A percentile compares a stretch with the other conserved stretches of the same genome.
Conservation (phyloP, 2,113 vertebrate genomes). For the Festucalex cinctus region DNA sequence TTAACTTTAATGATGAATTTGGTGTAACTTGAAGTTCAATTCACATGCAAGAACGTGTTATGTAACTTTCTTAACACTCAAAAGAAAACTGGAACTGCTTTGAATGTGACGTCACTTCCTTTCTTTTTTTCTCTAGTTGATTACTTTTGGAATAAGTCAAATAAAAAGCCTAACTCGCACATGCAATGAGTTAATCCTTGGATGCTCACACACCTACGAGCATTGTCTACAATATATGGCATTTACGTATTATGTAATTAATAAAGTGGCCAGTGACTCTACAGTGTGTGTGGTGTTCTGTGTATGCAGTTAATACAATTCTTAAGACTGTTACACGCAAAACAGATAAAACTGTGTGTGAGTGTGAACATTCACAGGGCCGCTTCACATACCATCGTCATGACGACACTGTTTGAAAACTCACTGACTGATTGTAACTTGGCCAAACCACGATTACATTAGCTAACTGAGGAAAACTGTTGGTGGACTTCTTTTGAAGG, state of each 20-base stretch:
- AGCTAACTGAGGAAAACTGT: not conserved
- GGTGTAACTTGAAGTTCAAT: too few relatives aligned
- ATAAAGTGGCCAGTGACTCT: not conserved
- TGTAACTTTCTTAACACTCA: too few relatives aligned
- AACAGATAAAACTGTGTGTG: conserved; percentile 1
- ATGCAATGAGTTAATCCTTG: too few relatives aligned
- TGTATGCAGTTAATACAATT: not conserved
- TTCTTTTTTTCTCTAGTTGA: too few relatives aligned
- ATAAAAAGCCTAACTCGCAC: too few relatives aligned
- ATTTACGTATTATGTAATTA: not conserved
- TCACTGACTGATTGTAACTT: not conserved
- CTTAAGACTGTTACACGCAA: not conserved
- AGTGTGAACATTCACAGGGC: not conserved
- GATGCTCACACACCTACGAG: too few relatives aligned
- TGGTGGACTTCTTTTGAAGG: not conserved
- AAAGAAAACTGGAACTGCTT: too few relatives aligned
- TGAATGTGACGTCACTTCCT: too few relatives aligned
- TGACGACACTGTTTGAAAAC: not conserved
- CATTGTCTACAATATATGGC: too few relatives aligned
- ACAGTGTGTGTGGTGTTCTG: not conserved
- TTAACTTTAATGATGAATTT: too few relatives aligned
- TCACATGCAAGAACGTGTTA: too few relatives aligned
- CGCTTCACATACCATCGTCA: conserved; percentile 1
- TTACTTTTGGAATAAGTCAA: too few relatives aligned
- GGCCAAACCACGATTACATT: not conserved